Evolutionary conservation across 2,113 vertebrate species (phyloP), one percentile per base, ranked within the genome.

Genomic region (Sebastes schlegelii): DNA sequence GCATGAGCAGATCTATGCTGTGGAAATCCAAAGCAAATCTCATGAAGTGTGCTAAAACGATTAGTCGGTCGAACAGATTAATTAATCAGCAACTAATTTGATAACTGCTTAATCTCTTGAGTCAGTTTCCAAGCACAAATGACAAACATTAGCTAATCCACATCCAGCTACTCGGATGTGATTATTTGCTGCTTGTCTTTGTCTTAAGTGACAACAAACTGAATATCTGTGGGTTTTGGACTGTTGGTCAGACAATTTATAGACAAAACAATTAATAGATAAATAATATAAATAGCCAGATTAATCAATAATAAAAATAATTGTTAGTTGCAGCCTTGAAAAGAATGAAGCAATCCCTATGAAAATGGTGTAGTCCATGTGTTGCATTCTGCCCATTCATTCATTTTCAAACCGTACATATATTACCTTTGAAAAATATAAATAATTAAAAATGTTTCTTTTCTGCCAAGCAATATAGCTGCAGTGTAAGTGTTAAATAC

Each of bases 391-490:
- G 49, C 0, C 4, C 21, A 45, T 75, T 66, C 19, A 70, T 60
- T 84, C 0, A 58, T 74, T 61, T 76, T 62, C 11, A 45, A 62
- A 46, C 11, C 6, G 6, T 8, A 64, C 60, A 72, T 46, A 73
- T 11, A 26, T 23, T 66, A n/a, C 10, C 45, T 60, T 69, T 82
- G 23, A 74, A 74, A 26, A 26, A 61, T 26, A 23, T 11, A 26
- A 60, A 60, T 12, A 60, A 72, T 62, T 66, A 16, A 66, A 58
- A 79, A 21, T 23, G 43, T 45, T 57, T 49, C 4, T 21, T 8
- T 64, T 60, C 52, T 73, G 64, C 48, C 61, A 78, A 62, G 54
- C 34, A 77, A 52, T 40, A 43, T 11, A 43, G 54, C 40, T 55
- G 13, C 7, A 70, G 54, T 16, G 1, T 62, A 55, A 42, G 49